phyloP scores from a whole-genome alignment of 2,888 invertebrate genomes.

The Phyto melanocephala region DNA sequence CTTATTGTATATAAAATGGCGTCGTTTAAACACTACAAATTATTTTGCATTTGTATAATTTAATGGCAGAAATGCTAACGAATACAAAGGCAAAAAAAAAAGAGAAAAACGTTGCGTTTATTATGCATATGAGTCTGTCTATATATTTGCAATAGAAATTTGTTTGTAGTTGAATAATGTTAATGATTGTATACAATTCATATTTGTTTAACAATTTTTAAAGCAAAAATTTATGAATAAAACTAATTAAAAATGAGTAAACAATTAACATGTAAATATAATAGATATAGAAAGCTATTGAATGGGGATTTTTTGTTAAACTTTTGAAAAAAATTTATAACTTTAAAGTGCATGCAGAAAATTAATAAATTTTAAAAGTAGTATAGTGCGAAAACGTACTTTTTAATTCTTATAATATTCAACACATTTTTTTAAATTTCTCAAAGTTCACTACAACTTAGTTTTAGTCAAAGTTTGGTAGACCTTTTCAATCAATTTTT shows the following conservation, averaged over 20 bases:
- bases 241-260: slow-evolving; percentile 44
- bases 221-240: slow-evolving; percentile 34
- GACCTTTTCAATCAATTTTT: too few species aligned
- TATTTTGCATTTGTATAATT: slow-evolving; percentile 53
- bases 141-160: too few species aligned
- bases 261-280: slow-evolving; percentile 32
- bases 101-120: slow-evolving; percentile 8
- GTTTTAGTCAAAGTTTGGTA: too few species aligned
- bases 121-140: too few species aligned
- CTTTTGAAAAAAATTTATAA: too few species aligned
- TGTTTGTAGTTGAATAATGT: not conserved
- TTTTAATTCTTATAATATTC: too few species aligned
- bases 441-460: too few species aligned
- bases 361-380: not conserved
- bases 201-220: slow-evolving; percentile 27
- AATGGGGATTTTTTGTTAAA: too few species aligned
- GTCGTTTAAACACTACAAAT: slow-evolving; percentile 59
- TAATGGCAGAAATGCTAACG: slow-evolving; percentile 5
- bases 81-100: not conserved
- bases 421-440: too few species aligned
- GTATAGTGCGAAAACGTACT: too few species aligned
- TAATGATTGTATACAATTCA: slow-evolving; percentile 27
- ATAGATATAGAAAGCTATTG: slow-evolving; percentile 9
- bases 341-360: too few species aligned
- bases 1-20: slow-evolving; percentile 53